These are phyloP conservation scores for Zosterops lateralis DNA, from an alignment of 2,113 vertebrate species.

Conservation along the genomic window DNA sequence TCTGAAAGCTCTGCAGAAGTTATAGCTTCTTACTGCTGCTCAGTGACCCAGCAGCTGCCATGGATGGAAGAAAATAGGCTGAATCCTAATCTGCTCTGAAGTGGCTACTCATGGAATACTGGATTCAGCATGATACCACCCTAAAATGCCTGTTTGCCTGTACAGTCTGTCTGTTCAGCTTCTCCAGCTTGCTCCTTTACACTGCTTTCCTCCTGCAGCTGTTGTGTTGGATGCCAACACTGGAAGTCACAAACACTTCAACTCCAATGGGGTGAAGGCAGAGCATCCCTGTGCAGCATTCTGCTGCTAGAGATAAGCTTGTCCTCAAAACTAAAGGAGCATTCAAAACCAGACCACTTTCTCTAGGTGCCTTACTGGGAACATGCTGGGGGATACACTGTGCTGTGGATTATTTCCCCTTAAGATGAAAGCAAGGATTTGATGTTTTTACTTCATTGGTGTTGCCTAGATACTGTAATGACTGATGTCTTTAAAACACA, in stretches of 20 bases:
- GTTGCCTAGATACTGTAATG: neutral
- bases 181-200: neutral
- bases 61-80: neutral
- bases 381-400: neutral
- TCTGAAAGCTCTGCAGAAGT: neutral
- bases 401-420: neutral
- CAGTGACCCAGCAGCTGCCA: neutral
- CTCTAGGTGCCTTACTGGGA: neutral
- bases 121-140: neutral
- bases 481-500: neutral
- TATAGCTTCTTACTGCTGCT: neutral
- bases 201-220: neutral
- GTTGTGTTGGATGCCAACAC: neutral
- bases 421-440: neutral
- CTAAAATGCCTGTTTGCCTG: neutral
- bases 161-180: neutral
- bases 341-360: neutral
- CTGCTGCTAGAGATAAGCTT: neutral
- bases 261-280: accelerated
- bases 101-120: neutral
- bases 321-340: neutral
- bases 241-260: neutral
- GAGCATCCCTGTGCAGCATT: neutral
- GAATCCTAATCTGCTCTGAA: neutral
- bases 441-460: neutral